A percentile compares a stretch with the other conserved stretches of the same genome.
Conservation (phyloP, 2,888 invertebrate species). For the Meteorus cinctellus region DNA sequence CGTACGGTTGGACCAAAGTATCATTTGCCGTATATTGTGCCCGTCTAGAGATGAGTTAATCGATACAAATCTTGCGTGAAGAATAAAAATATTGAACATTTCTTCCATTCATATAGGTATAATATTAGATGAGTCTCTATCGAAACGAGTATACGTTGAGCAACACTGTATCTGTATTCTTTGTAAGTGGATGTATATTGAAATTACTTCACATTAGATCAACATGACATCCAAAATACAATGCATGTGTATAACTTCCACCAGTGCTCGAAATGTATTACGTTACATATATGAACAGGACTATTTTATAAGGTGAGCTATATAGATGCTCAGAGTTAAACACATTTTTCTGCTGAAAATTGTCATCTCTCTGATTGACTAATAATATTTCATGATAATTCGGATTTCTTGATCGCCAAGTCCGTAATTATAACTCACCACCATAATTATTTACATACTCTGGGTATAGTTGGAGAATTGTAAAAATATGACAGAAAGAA, state of each 20-base stretch:
- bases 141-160: too few species aligned
- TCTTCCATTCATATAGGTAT: background rate
- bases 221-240: too few species aligned
- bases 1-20: conserved; percentile 58
- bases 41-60: conserved; percentile 45
- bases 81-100: background rate
- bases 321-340: conserved; percentile 58
- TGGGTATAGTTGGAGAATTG: conserved; percentile 31
- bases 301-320: background rate
- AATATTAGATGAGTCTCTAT: background rate
- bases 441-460: conserved; percentile 26
- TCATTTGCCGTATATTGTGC: conserved; percentile 54
- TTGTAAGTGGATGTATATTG: too few species aligned
- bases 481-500: conserved; percentile 18
- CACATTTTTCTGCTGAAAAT: conserved; percentile 41
- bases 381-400: conserved; percentile 8
- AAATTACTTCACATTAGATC: too few species aligned
- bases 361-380: background rate
- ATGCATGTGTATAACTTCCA: too few species aligned
- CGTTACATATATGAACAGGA: too few species aligned
- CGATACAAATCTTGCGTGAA: conserved; percentile 39
- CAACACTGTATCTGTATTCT: too few species aligned
- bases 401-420: background rate
- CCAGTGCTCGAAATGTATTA: too few species aligned
- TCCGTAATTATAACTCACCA: background rate